Percentiles rank a stretch among this genome's conserved stretches.
Evolutionary conservation across 2,113 vertebrate species (phyloP).

Genomic region (Danio rerio): DNA sequence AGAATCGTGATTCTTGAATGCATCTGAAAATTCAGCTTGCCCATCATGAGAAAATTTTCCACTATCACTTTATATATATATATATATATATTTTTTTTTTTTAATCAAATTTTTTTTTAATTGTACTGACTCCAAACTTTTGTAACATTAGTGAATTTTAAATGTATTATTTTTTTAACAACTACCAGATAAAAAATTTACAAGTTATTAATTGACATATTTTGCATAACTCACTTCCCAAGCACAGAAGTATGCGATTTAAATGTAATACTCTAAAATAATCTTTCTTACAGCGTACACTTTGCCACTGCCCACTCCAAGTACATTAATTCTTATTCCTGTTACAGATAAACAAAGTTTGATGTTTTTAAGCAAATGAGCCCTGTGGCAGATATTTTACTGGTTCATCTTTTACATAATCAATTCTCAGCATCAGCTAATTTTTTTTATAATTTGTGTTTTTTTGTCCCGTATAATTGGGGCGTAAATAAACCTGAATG

Average conservation of each 20-base stretch:
- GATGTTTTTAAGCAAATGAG: neutral
- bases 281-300: neutral
- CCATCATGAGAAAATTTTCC: neutral
- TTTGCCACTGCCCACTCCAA: slow-evolving; percentile 3
- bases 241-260: neutral
- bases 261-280: neutral
- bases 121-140: neutral
- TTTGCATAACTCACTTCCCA: neutral
- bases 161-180: neutral
- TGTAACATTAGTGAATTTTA: neutral
- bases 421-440: neutral
- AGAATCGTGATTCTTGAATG: neutral
- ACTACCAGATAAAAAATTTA: neutral
- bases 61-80: too few species aligned
- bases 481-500: slow-evolving; percentile 43
- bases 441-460: neutral
- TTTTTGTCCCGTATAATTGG: slow-evolving; percentile 23
- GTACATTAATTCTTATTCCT: slow-evolving; percentile 1
- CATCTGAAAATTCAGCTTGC: neutral
- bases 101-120: too few species aligned
- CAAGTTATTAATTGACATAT: neutral
- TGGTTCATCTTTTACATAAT: neutral
- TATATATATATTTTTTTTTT: too few species aligned
- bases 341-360: neutral
- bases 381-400: neutral